These are phyloP conservation scores for Macroramphosus scolopax DNA, from an alignment of 2,797 vertebrate genomes.

Conservation along the genomic window DNA sequence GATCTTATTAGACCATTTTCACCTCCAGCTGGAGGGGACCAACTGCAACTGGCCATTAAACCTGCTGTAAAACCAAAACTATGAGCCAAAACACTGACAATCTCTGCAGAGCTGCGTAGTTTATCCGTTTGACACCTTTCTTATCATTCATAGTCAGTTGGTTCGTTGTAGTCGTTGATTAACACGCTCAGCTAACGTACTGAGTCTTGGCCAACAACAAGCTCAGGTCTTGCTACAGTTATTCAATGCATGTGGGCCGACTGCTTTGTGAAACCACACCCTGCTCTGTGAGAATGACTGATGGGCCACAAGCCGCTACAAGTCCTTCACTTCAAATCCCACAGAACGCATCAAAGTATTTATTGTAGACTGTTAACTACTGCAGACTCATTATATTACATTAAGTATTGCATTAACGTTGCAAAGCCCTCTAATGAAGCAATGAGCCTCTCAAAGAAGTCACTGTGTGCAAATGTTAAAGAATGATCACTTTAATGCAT, in stretches of 20 bases:
- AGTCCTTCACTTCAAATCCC: slow-evolving; percentile 24
- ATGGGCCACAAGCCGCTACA: slow-evolving; percentile 45
- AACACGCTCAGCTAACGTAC: neutral
- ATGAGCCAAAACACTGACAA: too few relatives aligned
- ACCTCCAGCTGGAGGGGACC: too few relatives aligned
- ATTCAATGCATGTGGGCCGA: slow-evolving; percentile 38
- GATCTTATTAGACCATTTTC: too few relatives aligned
- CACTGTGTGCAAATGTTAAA: too few relatives aligned
- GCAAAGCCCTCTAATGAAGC: too few relatives aligned
- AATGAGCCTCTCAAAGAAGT: too few relatives aligned
- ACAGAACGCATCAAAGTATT: neutral
- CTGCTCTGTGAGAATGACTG: slow-evolving; percentile 24
- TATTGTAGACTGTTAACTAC: neutral
- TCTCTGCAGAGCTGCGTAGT: neutral
- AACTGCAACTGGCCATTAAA: too few relatives aligned
- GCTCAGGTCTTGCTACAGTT: slow-evolving; percentile 5
- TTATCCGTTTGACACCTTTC: neutral
- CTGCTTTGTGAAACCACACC: slow-evolving; percentile 52
- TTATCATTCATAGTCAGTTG: neutral
- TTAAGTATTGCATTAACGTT: neutral
- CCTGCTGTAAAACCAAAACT: slow-evolving; percentile 4
- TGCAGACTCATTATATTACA: neutral
- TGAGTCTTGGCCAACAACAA: neutral
- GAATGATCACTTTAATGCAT: too few relatives aligned
- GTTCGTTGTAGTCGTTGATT: neutral